phyloP scores from a whole-genome alignment of 1,140 invertebrate species.

The Myzus persicae region DNA sequence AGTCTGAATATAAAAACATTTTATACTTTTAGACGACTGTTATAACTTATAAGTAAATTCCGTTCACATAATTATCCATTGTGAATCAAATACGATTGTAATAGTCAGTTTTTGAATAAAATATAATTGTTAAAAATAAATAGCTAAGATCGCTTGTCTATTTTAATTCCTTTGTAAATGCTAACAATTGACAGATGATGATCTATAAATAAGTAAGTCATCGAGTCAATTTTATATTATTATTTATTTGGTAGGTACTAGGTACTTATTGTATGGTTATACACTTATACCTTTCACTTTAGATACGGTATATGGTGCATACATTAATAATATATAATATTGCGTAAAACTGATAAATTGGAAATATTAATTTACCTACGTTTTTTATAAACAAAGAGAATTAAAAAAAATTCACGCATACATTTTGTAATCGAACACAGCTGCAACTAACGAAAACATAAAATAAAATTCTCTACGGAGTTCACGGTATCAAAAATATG shows the following conservation, averaged over 20 bases:
- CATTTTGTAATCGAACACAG: neutral
- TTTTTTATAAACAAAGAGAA: neutral
- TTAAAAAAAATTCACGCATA: neutral
- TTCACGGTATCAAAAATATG: neutral
- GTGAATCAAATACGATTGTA: neutral
- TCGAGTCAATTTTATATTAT: too few relatives aligned
- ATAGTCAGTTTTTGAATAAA: neutral
- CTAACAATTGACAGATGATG: too few relatives aligned
- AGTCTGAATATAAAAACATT: neutral
- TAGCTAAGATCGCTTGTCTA: neutral
- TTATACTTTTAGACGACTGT: neutral
- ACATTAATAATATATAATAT: neutral
- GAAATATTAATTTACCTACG: neutral
- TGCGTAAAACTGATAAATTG: neutral
- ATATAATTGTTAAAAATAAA: neutral
- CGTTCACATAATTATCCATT: neutral
- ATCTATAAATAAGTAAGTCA: too few relatives aligned
- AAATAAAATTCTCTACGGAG: neutral
- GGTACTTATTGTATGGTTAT: too few relatives aligned
- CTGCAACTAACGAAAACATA: neutral
- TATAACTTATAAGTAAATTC: neutral
- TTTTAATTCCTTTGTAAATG: too few relatives aligned
- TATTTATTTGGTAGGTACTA: neutral
- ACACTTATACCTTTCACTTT: neutral
- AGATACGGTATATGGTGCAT: neutral